Evolutionary conservation across 2,888 invertebrate species (phyloP), one percentile per base, ranked within the genome.

Genomic region (Dorcus parallelipipedus): DNA sequence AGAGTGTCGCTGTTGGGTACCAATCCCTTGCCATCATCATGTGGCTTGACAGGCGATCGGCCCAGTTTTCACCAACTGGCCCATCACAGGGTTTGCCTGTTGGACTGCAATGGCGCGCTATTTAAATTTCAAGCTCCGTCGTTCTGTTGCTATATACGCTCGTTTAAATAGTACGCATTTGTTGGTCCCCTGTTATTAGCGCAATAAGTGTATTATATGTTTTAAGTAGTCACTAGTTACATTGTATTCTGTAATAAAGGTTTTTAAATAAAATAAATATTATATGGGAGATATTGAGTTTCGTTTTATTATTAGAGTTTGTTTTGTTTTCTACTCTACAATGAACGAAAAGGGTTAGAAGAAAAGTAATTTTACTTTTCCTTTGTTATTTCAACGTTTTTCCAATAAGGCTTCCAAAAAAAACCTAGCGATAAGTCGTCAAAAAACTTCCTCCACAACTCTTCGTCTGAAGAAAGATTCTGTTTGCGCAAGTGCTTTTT

Each of bases 1-100:
- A 66, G 68, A 33, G 59, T 65, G 77, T 69, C 61, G 76, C 76
- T 77, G 77, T 77, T 83, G 83, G 83, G 83, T 80, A 81, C 73
- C 82, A 81, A 81, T 83, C 83, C 84, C 84, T 83, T 84, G 84
- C 79, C 74, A 65, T 61, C 64, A 67, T 62, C 68, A 73, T 71
- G 75, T 76, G 73, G 76, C 75, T 76, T 67, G 64, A 71, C 78
- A 78, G 76, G 78, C 77, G 78, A 77, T 78, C 75, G 75, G 67
- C 55, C 49, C 57, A 59, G 64, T 64, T 65, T 55, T 58, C 17
- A 38, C 40, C 53, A 61, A 47, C 58, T 56, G 55, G 56, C 58
- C 60, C 63, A 67, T 69, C 69, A 69, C 69, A 69, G 66, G 66
- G 52, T 58, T 63, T 63, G 66, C 67, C 65, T 69, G 69, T 69